These are phyloP conservation scores for Oryzias sinensis DNA, from an alignment of 2,797 vertebrate genomes.

Conservation along the genomic window DNA sequence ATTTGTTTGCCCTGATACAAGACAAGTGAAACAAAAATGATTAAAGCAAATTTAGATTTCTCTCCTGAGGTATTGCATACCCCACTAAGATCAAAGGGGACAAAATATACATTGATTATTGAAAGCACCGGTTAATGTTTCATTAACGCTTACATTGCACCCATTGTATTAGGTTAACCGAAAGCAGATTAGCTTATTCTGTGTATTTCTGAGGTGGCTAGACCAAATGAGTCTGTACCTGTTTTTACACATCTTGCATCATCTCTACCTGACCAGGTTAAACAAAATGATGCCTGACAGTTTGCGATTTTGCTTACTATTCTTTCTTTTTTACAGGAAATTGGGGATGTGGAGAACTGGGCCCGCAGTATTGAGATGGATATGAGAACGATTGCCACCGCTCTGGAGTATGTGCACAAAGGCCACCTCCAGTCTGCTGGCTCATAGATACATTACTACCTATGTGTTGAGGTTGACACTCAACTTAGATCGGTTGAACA, in stretches of 20 bases:
- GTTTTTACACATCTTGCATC: background rate
- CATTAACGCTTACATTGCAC: background rate
- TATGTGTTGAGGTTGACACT: background rate
- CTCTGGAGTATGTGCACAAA: conserved; percentile 93
- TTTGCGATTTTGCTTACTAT: background rate
- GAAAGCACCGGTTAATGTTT: background rate
- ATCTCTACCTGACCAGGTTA: background rate
- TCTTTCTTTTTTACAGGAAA: conserved; percentile 79
- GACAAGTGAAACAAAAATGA: no score
- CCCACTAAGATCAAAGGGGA: background rate
- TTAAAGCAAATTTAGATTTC: background rate
- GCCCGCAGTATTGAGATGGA: conserved; percentile 96
- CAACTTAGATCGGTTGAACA: background rate
- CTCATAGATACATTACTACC: conserved; percentile 62
- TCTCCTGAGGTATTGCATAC: background rate
- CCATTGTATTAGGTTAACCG: conserved; percentile 7
- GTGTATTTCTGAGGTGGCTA: conserved; percentile 20
- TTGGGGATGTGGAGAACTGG: conserved; percentile 97
- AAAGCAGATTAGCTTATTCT: conserved; percentile 26
- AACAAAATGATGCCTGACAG: background rate
- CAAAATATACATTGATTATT: background rate
- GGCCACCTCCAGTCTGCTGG: conserved; percentile 85
- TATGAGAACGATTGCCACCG: conserved; percentile 93
- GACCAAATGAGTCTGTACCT: conserved; percentile 17
- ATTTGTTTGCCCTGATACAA: no score